Evolutionary conservation across 2,113 vertebrate species (phyloP), one percentile per base, ranked within the genome.

Genomic region (Antidorcas marsupialis): DNA sequence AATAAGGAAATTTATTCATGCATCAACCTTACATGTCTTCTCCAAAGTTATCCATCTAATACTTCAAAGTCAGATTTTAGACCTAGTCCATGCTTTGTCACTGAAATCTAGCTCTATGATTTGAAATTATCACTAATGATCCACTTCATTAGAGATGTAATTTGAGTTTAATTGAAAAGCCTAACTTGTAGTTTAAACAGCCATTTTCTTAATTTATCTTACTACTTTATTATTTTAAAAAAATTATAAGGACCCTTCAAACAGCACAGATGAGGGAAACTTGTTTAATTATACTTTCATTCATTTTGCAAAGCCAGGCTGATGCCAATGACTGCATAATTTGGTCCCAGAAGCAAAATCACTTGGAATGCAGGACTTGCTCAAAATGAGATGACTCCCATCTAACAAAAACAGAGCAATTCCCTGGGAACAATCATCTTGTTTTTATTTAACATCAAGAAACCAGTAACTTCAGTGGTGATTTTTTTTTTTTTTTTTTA

Each of bases 151-250:
- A 98, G 89, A 79, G 16, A 52, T 83, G 25, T 67, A 82, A 97
- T 95, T 97, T 96, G 47, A 85, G 55, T 55, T 91, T 98, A 98
- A 97, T 96, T 97, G 81, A 92, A 97, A 78, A 76, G 13, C 57
- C 47, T 90, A 78, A 78, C 87, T 81, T 97, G 39, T 11, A 82
- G 76, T 91, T 97, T 83, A 59, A 85, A 95, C 78, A 23, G 30
- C 76, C 45, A 91, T 47, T 59, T 1, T 0, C 36, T 64, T 89
- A 90, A 98, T 71, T 36, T 85, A 67, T 91, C 90, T 74, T 53
- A 76, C 64, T 93, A 57, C 19, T 60, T 27, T 96, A 59, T 39
- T 39, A 81, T 45, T 76, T 60, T 1, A 95, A 83, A 30, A n/a
- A 47, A 91, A 92, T 47, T 47, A 90, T 36, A 91, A 97, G 62